phyloP scores from a whole-genome alignment of 2,113 vertebrate genomes.

The Dunckerocampus dactyliophorus region DNA sequence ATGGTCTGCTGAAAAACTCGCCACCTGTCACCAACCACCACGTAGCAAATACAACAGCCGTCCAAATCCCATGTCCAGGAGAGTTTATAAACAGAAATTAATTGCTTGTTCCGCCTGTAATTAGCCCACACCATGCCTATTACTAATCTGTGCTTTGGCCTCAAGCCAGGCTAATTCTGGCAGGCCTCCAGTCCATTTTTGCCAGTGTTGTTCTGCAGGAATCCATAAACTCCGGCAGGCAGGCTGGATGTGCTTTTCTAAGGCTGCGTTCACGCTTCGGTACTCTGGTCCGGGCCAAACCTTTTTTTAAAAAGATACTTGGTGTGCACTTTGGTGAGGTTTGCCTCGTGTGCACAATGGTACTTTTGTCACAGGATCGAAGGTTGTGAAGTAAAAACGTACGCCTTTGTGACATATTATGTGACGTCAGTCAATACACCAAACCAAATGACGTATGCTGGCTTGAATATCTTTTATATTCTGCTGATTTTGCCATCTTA shows the following conservation, averaged over 20 bases:
- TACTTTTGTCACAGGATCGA: no score
- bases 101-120: conserved; percentile 72
- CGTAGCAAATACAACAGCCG: conserved; percentile 4
- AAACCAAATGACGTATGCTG: no score
- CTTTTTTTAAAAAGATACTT: no score
- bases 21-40: conserved; percentile 57
- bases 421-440: no score
- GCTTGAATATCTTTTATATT: no score
- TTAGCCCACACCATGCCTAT: conserved; percentile 74
- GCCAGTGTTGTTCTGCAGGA: conserved; percentile 37
- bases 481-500: no score
- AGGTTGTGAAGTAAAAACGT: no score
- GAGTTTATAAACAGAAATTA: conserved; percentile 75
- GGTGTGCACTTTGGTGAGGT: no score
- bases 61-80: conserved; percentile 53
- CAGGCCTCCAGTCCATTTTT: conserved; percentile 62
- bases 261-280: background rate
- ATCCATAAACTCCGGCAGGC: conserved; percentile 56
- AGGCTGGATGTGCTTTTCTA: conserved; percentile 34
- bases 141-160: conserved; percentile 76
- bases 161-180: conserved; percentile 62
- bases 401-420: no score
- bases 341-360: no score
- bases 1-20: conserved; percentile 23
- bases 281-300: no score